phyloP scores from a whole-genome alignment of 2,797 vertebrate genomes.

The Oreochromis grahami region DNA sequence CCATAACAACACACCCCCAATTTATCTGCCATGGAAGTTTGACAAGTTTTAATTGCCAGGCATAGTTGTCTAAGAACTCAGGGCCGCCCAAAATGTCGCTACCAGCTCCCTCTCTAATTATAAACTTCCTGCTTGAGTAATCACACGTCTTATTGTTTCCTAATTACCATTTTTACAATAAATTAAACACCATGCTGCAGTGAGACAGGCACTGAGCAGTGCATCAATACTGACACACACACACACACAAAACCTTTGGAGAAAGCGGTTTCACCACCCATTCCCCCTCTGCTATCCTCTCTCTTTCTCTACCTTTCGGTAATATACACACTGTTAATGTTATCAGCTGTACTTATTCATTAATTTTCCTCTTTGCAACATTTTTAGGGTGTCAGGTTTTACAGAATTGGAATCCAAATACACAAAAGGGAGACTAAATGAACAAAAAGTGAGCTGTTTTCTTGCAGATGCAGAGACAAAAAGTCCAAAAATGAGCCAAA shows the following conservation, averaged over 20 bases:
- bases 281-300: not conserved
- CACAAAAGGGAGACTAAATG: not conserved
- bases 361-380: slow-evolving; percentile 54
- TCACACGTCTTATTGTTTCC: slow-evolving; percentile 79
- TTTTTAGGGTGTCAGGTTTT: slow-evolving; percentile 33
- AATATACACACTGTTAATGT: slow-evolving; percentile 57
- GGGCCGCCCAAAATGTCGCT: slow-evolving; percentile 74
- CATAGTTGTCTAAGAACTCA: slow-evolving; percentile 61
- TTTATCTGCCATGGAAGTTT: slow-evolving; percentile 74
- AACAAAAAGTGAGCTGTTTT: not conserved
- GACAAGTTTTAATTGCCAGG: slow-evolving; percentile 78
- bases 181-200: slow-evolving; percentile 76
- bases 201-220: slow-evolving; percentile 65
- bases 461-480: not conserved
- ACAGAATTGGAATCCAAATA: not conserved
- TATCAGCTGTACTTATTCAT: slow-evolving; percentile 58
- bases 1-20: slow-evolving; percentile 58
- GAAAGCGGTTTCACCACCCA: slow-evolving; percentile 22
- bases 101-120: slow-evolving; percentile 80
- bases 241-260: slow-evolving; percentile 45
- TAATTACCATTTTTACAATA: slow-evolving; percentile 86
- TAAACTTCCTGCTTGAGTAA: slow-evolving; percentile 83
- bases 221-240: slow-evolving; percentile 66
- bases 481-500: not conserved
- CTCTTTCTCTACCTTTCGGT: slow-evolving; percentile 31